Evolutionary conservation across 1,140 invertebrate genomes (phyloP), one percentile per base, ranked within the genome.

Genomic region (Plodia interpunctella): DNA sequence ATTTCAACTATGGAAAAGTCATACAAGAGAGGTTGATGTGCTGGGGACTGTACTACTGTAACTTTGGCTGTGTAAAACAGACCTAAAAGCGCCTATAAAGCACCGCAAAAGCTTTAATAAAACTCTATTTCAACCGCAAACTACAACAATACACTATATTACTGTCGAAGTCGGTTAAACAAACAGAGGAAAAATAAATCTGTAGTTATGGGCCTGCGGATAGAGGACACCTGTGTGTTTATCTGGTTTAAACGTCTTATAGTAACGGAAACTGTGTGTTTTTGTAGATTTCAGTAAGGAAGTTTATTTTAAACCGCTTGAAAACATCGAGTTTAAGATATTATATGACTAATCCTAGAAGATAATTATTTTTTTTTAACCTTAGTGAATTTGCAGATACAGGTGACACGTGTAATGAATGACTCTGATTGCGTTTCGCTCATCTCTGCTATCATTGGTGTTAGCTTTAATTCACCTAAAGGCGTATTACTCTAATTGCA

Each of bases 111-210:
- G 11, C n/a, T 8, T 8, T 11, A 2, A 38, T 38, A 38, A 38
- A 38, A 38, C 5, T 5, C 35, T 5, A 11, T 9, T 38, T 2
- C 5, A 38, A 38, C 35, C 35, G 13, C 35, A 38, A 38, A 38
- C 35, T 38, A 38, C 13, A 38, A 38, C 35, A 38, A 2, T 11
- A 38, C 35, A 38, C 35, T 38, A 38, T 11, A 38, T 38, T 8
- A 8, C 11, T 2, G 5, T 5, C 13, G 35, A 38, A 2, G 35
- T 38, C 35, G 35, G 11, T 8, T 38, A 38, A 38, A 13, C 11
- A 38, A 38, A 38, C 35, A 38, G 35, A 38, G 35, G 35, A 38
- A 38, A 11, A 38, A 38, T 38, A 38, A 38, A 38, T 38, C 35
- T 38, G 35, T 13, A 2, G 2, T 38, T 8, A 11, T 11, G 35